Evolutionary conservation across 2,888 invertebrate species (phyloP).

Genomic region (Cryptocephalus moraei): DNA sequence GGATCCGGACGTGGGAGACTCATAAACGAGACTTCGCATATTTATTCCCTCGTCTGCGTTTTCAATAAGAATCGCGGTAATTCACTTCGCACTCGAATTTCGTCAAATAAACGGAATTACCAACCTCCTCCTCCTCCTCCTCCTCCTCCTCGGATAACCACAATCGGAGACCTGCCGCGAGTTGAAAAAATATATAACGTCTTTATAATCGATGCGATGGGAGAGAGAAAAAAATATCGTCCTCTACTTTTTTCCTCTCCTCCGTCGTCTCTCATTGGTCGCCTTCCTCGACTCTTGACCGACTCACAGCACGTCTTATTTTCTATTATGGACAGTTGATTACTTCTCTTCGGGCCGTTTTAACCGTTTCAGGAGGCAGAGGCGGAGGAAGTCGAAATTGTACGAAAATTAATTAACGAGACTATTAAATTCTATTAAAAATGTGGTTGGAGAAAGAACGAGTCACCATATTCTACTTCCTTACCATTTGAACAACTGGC

Average conservation of each 20-base stretch:
- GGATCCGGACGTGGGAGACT: background rate
- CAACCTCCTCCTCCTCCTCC: background rate
- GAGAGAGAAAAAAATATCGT: conserved; percentile 7
- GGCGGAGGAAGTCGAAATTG: background rate
- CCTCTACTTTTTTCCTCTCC: background rate
- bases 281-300: conserved; percentile 3
- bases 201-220: conserved; percentile 17
- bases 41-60: too few species aligned
- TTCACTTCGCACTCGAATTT: background rate
- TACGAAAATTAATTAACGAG: too few species aligned
- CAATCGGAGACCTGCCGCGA: conserved; percentile 4
- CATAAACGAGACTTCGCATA: background rate
- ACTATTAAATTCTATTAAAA: too few species aligned
- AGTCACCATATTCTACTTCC: too few species aligned
- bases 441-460: too few species aligned
- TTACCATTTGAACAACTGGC: too few species aligned
- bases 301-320: conserved; percentile 15
- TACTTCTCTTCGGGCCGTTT: conserved; percentile 7
- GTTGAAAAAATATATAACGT: conserved; percentile 15
- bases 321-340: conserved; percentile 16
- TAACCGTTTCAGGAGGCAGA: background rate
- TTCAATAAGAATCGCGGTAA: too few species aligned
- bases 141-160: conserved; percentile 2
- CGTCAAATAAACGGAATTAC: too few species aligned
- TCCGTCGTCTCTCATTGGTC: background rate